These are phyloP conservation scores for Phoenicopterus ruber DNA, from an alignment of 2,113 vertebrate species.

Conservation along the genomic window DNA sequence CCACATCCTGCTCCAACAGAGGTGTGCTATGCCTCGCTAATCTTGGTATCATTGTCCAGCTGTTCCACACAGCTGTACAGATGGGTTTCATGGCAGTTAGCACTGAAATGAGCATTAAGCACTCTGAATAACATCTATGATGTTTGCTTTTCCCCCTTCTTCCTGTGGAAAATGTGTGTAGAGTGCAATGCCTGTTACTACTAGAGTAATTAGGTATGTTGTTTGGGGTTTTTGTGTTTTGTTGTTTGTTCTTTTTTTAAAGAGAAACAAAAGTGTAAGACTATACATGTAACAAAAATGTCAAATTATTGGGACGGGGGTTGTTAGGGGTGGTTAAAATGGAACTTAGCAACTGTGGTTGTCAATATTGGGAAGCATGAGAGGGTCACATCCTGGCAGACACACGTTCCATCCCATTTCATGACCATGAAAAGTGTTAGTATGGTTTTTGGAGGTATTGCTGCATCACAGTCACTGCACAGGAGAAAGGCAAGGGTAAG, in stretches of 20 bases:
- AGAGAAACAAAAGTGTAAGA: background rate
- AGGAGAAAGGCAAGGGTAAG: background rate
- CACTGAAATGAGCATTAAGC: background rate
- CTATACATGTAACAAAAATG: background rate
- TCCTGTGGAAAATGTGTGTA: background rate
- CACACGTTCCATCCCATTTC: background rate
- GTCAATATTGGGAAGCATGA: rapidly evolving
- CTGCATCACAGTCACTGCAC: background rate
- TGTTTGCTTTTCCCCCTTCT: background rate
- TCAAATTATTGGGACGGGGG: background rate
- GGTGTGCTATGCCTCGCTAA: background rate
- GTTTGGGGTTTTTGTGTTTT: too few species aligned
- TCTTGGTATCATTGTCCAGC: background rate
- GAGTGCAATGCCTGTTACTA: background rate
- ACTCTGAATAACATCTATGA: background rate
- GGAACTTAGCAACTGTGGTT: background rate
- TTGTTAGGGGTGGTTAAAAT: background rate
- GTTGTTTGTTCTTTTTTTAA: background rate
- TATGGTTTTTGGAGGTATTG: background rate
- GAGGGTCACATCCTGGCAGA: background rate
- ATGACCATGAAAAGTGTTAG: background rate
- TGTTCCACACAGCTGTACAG: background rate
- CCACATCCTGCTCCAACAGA: background rate
- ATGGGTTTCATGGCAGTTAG: background rate
- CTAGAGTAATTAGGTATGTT: background rate